A percentile compares a stretch with the other conserved stretches of the same genome.
Conservation (phyloP, 1,140 invertebrate species). For the Thalassaphorura encarpata region DNA sequence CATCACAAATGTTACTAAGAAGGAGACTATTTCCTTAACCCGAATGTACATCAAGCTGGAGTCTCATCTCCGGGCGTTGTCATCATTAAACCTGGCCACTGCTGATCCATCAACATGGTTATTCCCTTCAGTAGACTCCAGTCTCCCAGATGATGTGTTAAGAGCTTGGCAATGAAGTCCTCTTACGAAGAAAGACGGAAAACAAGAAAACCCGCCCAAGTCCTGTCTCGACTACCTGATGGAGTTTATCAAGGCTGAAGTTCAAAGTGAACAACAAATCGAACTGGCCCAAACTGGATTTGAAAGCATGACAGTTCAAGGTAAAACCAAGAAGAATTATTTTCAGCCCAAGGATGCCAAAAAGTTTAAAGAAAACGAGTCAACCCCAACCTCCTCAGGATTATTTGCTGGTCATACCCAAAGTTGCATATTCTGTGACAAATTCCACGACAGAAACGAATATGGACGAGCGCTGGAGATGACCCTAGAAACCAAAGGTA, state of each 20-base stretch:
- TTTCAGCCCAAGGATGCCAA: neutral
- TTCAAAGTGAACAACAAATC: constrained; percentile 32
- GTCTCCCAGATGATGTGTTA: neutral
- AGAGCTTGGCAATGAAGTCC: constrained; percentile 33
- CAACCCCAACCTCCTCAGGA: constrained; percentile 10
- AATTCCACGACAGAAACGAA: neutral
- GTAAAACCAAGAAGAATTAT: neutral
- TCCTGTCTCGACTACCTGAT: constrained; percentile 21
- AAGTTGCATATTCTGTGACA: constrained; percentile 8
- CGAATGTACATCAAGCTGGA: constrained; percentile 2
- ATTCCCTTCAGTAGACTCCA: neutral
- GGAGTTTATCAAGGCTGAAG: constrained; percentile 31
- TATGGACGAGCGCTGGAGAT: neutral
- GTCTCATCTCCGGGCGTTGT: constrained; percentile 5
- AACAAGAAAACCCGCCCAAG: neutral
- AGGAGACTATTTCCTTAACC: neutral
- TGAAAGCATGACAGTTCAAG: neutral
- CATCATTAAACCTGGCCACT: too few relatives aligned
- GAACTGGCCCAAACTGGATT: constrained; percentile 6
- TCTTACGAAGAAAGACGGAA: neutral
- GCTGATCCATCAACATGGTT: neutral
- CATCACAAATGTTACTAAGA: neutral
- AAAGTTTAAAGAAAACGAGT: neutral
- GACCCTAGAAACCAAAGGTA: neutral
- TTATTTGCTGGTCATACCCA: neutral